These are phyloP conservation scores for Cyaniris semiargus DNA, from an alignment of 2,888 invertebrate genomes.

Conservation along the genomic window DNA sequence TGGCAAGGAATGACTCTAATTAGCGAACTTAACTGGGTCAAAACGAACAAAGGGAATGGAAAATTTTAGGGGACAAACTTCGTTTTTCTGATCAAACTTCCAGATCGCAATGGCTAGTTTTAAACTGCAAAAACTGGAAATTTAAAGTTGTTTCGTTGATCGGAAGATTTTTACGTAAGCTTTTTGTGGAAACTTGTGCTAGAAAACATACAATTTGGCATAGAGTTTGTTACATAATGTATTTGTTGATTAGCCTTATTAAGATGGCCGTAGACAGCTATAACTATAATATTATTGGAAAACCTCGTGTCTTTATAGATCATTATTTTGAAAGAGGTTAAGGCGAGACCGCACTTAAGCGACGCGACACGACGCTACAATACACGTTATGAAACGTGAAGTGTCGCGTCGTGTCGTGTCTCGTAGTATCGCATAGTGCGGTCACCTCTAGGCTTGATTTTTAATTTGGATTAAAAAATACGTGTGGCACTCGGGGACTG, in stretches of 20 bases:
- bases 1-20: slow-evolving; percentile 40
- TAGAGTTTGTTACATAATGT: not conserved
- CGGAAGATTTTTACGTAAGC: not conserved
- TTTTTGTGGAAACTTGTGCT: not conserved
- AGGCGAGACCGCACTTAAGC: no score
- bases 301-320: no score
- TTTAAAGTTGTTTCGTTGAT: slow-evolving; percentile 3
- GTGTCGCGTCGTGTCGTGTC: no score
- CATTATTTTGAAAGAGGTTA: no score
- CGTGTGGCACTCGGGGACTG: no score
- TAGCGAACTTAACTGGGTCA: slow-evolving; percentile 44
- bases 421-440: no score
- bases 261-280: not conserved
- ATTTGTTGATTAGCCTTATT: not conserved
- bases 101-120: slow-evolving; percentile 10
- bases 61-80: slow-evolving; percentile 39
- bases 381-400: no score
- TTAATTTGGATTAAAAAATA: no score
- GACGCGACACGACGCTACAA: no score
- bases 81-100: slow-evolving; percentile 27
- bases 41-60: slow-evolving; percentile 40
- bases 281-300: no score
- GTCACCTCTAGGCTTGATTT: no score
- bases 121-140: slow-evolving; percentile 7
- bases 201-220: not conserved